Conservation (phyloP, 2,888 invertebrate species). For the Arge pagana region DNA sequence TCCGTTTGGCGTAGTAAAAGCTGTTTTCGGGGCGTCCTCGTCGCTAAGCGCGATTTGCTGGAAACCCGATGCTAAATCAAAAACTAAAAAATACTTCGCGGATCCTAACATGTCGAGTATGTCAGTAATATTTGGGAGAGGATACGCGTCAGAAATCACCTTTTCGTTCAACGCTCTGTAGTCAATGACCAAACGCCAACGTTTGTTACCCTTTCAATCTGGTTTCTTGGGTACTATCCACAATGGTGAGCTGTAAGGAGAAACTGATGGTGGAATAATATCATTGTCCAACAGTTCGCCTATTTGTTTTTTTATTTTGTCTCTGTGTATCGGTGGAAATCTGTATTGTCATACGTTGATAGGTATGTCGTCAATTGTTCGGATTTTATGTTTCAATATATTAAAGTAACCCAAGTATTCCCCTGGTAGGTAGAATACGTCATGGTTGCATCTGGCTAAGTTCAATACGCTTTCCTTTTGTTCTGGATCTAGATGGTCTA, state of each 20-base stretch:
- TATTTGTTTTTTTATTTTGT: slow-evolving; percentile 43
- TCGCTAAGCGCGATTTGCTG: slow-evolving; percentile 49
- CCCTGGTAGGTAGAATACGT: slow-evolving; percentile 15
- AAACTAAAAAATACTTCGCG: slow-evolving; percentile 47
- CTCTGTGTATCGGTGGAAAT: slow-evolving; percentile 45
- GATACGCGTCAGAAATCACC: slow-evolving; percentile 47
- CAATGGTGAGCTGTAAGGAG: slow-evolving; percentile 27
- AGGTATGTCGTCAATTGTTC: slow-evolving; percentile 37
- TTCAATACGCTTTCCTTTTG: background rate
- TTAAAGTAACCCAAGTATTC: background rate
- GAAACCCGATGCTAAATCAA: slow-evolving; percentile 51
- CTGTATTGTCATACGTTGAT: slow-evolving; percentile 46
- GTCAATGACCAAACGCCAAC: slow-evolving; percentile 11
- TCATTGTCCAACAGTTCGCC: slow-evolving; percentile 37
- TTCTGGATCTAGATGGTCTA: background rate
- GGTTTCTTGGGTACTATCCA: slow-evolving; percentile 44
- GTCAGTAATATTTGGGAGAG: slow-evolving; percentile 47
- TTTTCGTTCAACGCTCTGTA: slow-evolving; percentile 44
- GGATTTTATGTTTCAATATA: slow-evolving; percentile 5
- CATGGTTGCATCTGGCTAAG: background rate
- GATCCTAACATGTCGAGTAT: slow-evolving; percentile 50
- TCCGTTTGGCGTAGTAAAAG: slow-evolving; percentile 23
- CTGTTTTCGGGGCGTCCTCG: slow-evolving; percentile 27
- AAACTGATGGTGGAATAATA: slow-evolving; percentile 38
- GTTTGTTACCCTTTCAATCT: slow-evolving; percentile 32